A percentile compares a stretch with the other conserved stretches of the same genome.
These are phyloP conservation scores for Limonius californicus DNA, from an alignment of 1,140 invertebrate genomes.

Conservation along the genomic window DNA sequence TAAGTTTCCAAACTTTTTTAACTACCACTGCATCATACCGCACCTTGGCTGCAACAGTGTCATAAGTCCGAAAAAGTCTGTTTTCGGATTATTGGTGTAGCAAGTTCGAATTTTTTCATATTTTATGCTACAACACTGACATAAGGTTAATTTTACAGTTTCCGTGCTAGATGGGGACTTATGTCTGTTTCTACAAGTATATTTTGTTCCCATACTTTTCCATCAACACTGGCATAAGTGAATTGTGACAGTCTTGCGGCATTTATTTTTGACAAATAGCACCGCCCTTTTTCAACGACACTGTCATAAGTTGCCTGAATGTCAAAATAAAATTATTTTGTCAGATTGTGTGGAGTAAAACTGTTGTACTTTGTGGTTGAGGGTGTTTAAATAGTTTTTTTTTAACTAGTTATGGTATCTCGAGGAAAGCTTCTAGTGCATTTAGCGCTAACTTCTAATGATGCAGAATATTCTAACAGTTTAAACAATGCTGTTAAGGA, in stretches of 20 bases:
- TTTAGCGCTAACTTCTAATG: background rate
- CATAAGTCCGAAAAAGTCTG: no score
- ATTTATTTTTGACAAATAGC: background rate
- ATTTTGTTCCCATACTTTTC: background rate
- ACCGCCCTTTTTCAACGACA: background rate
- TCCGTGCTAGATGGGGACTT: background rate
- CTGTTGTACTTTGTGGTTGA: background rate
- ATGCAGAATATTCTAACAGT: no score
- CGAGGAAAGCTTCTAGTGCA: background rate
- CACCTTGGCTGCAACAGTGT: no score
- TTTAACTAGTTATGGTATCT: background rate
- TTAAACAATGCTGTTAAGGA: no score
- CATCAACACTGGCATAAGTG: background rate
- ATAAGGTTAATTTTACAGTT: no score
- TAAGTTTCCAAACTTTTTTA: no score
- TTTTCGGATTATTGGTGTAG: no score
- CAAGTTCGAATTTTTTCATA: no score
- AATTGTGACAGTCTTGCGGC: background rate
- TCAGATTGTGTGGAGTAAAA: no score
- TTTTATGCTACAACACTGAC: no score
- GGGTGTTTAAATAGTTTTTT: background rate
- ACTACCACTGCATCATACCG: no score
- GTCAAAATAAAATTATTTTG: no score
- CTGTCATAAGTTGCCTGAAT: background rate
- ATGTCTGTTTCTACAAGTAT: background rate